Evolutionary conservation across 2,888 invertebrate genomes (phyloP).

Genomic region (Synergus umbraculus): DNA sequence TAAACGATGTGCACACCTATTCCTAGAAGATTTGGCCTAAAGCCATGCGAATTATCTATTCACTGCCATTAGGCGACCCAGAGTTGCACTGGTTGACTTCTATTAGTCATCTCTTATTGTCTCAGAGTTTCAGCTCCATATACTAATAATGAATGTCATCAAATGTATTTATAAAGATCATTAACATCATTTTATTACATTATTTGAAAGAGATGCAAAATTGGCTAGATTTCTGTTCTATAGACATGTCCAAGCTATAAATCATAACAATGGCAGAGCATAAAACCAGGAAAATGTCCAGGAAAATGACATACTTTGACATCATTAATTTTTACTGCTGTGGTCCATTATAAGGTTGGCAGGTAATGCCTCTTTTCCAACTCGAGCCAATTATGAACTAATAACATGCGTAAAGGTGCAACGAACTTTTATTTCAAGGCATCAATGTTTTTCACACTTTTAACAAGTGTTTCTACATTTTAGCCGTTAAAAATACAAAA

Average conservation of each 20-base stretch:
- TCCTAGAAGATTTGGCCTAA: slow-evolving; percentile 63
- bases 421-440: background rate
- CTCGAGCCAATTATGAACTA: background rate
- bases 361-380: background rate
- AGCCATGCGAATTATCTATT: slow-evolving; percentile 61
- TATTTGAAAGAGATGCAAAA: background rate
- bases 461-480: no score
- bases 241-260: background rate
- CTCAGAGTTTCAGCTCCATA: slow-evolving; percentile 12
- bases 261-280: background rate
- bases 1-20: slow-evolving; percentile 59
- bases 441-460: no score
- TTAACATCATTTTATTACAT: no score
- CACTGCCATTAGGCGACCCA: slow-evolving; percentile 63
- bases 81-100: slow-evolving; percentile 48
- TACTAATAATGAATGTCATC: background rate
- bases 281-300: background rate
- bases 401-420: background rate
- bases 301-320: background rate
- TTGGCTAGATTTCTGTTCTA: background rate
- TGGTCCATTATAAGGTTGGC: background rate
- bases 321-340: background rate
- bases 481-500: no score
- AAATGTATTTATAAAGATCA: no score
- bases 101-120: slow-evolving; percentile 15